Percentiles rank a stretch among this genome's conserved stretches.
Evolutionary conservation across 2,888 invertebrate species (phyloP).

Genomic region (Drosophila algonquin): DNA sequence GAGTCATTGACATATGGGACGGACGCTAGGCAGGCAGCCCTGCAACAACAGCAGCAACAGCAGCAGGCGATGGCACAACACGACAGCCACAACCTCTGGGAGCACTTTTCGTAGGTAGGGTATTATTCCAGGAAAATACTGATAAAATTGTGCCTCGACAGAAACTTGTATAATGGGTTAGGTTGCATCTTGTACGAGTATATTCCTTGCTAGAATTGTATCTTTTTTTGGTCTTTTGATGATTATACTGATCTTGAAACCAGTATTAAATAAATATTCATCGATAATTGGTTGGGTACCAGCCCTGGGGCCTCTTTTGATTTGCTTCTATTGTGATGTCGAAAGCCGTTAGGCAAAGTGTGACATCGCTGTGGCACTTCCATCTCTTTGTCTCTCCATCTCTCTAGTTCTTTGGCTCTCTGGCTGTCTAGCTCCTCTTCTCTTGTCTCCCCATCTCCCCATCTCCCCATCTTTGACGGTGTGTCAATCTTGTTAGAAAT

Average conservation of each 20-base stretch:
- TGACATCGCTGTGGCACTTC: constrained; percentile 1
- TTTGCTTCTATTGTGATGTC: constrained; percentile 26
- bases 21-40: constrained; percentile 9
- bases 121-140: not conserved
- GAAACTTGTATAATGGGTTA: no score
- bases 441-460: constrained; percentile 9
- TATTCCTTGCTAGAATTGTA: not conserved
- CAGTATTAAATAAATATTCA: not conserved
- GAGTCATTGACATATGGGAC: constrained; percentile 38
- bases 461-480: constrained; percentile 19
- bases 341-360: constrained; percentile 23
- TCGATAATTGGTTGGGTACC: not conserved
- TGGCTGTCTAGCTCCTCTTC: not conserved
- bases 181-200: no score
- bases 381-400: not conserved
- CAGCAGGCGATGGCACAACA: constrained; percentile 9
- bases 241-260: not conserved
- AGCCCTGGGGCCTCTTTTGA: not conserved
- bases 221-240: not conserved
- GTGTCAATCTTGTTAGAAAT: constrained; percentile 56
- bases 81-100: not conserved
- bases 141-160: no score
- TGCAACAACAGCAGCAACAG: constrained; percentile 17
- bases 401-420: not conserved
- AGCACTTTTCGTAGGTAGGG: not conserved